phyloP scores from a whole-genome alignment of 2,113 vertebrate genomes.

The Eretmodus cyanostictus region DNA sequence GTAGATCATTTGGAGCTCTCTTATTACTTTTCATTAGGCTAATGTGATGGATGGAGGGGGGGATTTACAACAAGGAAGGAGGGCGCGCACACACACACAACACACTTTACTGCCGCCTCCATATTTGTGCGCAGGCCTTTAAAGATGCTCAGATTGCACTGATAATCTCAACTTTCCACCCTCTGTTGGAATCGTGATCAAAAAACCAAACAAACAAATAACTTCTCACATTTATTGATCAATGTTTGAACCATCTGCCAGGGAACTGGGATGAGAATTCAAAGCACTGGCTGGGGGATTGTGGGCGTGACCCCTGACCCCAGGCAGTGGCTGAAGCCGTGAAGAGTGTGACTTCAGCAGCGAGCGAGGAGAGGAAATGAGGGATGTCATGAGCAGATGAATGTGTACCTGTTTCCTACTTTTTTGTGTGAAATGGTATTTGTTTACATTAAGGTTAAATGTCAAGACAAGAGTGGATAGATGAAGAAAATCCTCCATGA shows the following conservation, averaged over 20 bases:
- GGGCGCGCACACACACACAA: neutral
- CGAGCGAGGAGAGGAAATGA: neutral
- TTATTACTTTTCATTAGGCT: conserved; percentile 70
- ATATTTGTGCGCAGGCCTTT: neutral
- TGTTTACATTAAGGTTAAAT: neutral
- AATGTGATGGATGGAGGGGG: conserved; percentile 50
- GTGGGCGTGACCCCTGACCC: conserved; percentile 7
- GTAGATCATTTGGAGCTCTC: conserved; percentile 56
- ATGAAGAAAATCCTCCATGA: neutral
- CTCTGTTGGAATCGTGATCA: neutral
- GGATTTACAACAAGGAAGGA: conserved; percentile 32
- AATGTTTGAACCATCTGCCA: neutral
- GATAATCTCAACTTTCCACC: neutral
- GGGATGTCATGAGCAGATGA: neutral
- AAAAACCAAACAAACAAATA: neutral
- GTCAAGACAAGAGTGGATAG: neutral
- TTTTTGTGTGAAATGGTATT: neutral
- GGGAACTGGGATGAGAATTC: neutral
- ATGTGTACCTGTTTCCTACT: neutral
- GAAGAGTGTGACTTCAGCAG: neutral
- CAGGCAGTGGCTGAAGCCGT: neutral
- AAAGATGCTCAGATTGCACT: neutral
- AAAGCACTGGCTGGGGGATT: neutral
- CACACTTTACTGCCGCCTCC: neutral
- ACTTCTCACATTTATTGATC: neutral